phyloP scores from a whole-genome alignment of 2,888 invertebrate species.

The Kuschelorhynchus macadamiae region DNA sequence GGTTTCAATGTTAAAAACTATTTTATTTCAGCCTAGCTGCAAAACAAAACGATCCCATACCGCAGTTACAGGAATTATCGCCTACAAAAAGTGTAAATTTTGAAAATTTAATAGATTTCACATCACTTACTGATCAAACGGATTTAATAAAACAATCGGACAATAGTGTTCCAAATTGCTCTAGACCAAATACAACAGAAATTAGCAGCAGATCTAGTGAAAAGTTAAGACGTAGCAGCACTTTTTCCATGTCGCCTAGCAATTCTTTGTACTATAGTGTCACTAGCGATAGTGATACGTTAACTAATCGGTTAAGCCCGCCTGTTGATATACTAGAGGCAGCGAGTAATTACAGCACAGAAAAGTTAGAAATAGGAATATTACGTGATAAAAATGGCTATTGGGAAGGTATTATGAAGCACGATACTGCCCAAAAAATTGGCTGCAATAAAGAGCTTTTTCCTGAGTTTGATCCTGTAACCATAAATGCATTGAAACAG shows the following conservation, averaged over 20 bases:
- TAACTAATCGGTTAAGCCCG: slow-evolving; percentile 38
- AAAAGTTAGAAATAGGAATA: slow-evolving; percentile 24
- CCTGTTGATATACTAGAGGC: slow-evolving; percentile 43
- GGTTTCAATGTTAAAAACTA: too few species aligned
- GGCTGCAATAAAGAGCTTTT: slow-evolving; percentile 51
- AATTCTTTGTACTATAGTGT: slow-evolving; percentile 57
- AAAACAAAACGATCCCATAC: background rate
- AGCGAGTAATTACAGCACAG: slow-evolving; percentile 26
- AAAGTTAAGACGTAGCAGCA: slow-evolving; percentile 37
- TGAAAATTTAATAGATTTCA: slow-evolving; percentile 24
- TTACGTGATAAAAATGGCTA: slow-evolving; percentile 38
- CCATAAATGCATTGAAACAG: slow-evolving; percentile 36
- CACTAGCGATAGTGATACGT: slow-evolving; percentile 45
- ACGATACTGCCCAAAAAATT: slow-evolving; percentile 27
- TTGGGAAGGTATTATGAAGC: slow-evolving; percentile 36
- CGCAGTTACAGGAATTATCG: too few species aligned
- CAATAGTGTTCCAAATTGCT: too few species aligned
- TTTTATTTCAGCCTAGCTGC: background rate
- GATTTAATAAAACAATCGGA: background rate
- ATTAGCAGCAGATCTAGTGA: slow-evolving; percentile 20
- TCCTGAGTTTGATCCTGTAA: slow-evolving; percentile 41
- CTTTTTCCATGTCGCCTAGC: slow-evolving; percentile 57
- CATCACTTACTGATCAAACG: slow-evolving; percentile 7
- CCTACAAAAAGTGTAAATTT: background rate
- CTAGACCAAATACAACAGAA: slow-evolving; percentile 29